Evolutionary conservation across 1,140 invertebrate species (phyloP), one percentile per base, ranked within the genome.

Genomic region (Goniozus legneri): DNA sequence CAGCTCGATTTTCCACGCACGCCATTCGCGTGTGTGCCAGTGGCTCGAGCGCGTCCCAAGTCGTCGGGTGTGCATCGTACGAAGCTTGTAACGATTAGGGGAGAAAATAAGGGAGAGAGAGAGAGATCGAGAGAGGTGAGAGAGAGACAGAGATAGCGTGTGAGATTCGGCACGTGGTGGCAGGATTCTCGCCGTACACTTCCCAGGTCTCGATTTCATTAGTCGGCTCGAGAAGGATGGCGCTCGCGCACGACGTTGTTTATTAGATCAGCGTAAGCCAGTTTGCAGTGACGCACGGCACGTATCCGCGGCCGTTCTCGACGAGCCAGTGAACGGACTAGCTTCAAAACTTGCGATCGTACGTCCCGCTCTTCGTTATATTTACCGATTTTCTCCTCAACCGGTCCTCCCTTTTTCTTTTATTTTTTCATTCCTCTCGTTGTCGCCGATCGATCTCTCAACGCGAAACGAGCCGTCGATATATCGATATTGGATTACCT

Each of bases 201-300:
- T n/a, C n/a, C n/a, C n/a, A n/a, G n/a, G n/a, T n/a, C n/a, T n/a
- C n/a, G n/a, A n/a, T n/a, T n/a, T n/a, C n/a, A n/a, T n/a, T n/a
- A n/a, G n/a, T n/a, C n/a, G n/a, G n/a, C n/a, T n/a, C n/a, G n/a
- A n/a, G n/a, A n/a, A n/a, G n/a, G n/a, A n/a, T n/a, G n/a, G 24
- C 10, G 10, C 46, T 48, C 27, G 46, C 45, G 12, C 37, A 31
- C 38, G 36, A n/a, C 27, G 58, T 67, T 65, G 65, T 65, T 71
- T 73, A 73, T 73, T 73, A 71, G 68, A 73, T 73, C 64, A 71
- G 60, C 67, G 58, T 71, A 73, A 73, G 68, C 68, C 69, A 71
- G 69, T 72, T 73, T 67, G 69, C 54, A 64, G 61, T 64, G 68
- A 68, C 65, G 65, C 64, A 63, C 56, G 60, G 50, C 47, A 48